These are phyloP conservation scores for Halocynthia roretzi DNA, from an alignment of 23 tunicate genomes.

Conservation along the genomic window DNA sequence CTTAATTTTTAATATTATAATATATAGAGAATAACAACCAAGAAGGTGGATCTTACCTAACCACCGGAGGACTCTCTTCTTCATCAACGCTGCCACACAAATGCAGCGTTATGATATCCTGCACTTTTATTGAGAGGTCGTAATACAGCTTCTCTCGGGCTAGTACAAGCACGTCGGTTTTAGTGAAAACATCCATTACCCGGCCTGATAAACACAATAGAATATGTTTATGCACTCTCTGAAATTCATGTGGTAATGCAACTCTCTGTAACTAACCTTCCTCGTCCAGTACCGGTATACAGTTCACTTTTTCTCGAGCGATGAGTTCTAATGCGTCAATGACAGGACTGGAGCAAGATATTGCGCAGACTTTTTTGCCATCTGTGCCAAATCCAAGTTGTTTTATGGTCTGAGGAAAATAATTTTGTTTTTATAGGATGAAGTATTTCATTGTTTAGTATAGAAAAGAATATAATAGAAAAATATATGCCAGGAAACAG, in stretches of 20 bases:
- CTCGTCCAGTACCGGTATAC: slow-evolving; percentile 54
- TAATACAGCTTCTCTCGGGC: slow-evolving; percentile 69
- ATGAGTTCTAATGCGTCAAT: slow-evolving; percentile 48
- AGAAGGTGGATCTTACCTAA: not conserved
- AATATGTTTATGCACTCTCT: not conserved
- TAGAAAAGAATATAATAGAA: too few species aligned
- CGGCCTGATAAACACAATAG: slow-evolving; percentile 26
- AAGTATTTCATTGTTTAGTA: not conserved
- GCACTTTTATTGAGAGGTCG: slow-evolving; percentile 59
- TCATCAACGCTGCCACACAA: slow-evolving; percentile 11
- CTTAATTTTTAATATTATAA: too few species aligned
- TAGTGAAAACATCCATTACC: slow-evolving; percentile 74
- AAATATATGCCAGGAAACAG: too few species aligned
- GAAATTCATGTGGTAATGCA: not conserved
- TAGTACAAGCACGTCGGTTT: slow-evolving; percentile 72
- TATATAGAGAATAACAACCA: too few species aligned
- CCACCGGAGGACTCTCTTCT: not conserved
- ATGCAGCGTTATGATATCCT: slow-evolving; percentile 18
- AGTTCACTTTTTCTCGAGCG: slow-evolving; percentile 31
- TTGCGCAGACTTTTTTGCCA: slow-evolving; percentile 32
- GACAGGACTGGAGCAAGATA: slow-evolving; percentile 32
- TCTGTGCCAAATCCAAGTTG: slow-evolving; percentile 52
- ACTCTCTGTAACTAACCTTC: slow-evolving; percentile 25
- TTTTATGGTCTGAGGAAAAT: slow-evolving; percentile 41
- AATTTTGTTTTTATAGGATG: not conserved